These are phyloP conservation scores for Stenodera caucasica DNA, from an alignment of 2,888 invertebrate species.

Conservation along the genomic window DNA sequence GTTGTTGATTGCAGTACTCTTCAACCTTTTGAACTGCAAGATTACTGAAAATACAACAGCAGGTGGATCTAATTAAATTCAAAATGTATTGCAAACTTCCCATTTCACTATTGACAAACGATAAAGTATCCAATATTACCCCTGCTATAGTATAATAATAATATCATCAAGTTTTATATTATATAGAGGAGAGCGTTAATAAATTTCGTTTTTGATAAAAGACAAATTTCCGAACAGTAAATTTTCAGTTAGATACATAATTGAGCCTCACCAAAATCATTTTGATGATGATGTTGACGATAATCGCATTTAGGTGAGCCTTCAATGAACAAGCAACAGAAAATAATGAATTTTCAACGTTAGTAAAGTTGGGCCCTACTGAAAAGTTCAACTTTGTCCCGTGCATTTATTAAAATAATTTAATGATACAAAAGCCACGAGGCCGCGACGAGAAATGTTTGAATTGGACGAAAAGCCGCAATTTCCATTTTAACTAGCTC, in stretches of 20 bases:
- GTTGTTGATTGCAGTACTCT: constrained; percentile 22
- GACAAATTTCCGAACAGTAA: constrained; percentile 21
- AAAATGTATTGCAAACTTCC: too few relatives aligned
- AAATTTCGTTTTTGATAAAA: constrained; percentile 18
- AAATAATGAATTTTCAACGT: constrained; percentile 21
- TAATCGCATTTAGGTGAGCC: constrained; percentile 21
- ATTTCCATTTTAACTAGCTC: background rate
- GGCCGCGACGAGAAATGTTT: constrained; percentile 7
- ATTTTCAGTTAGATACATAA: constrained; percentile 23
- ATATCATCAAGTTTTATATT: constrained; percentile 13
- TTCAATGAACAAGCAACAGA: constrained; percentile 14
- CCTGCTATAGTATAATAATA: constrained; percentile 16
- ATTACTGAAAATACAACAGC: constrained; percentile 13
- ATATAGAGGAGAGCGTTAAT: constrained; percentile 10
- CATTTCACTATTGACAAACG: background rate
- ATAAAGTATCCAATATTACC: constrained; percentile 8
- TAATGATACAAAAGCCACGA: constrained; percentile 9
- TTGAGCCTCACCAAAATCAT: constrained; percentile 15
- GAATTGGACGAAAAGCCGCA: background rate
- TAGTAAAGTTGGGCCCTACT: constrained; percentile 13
- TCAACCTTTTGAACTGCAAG: constrained; percentile 13
- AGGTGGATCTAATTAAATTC: constrained; percentile 19
- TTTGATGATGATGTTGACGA: constrained; percentile 12
- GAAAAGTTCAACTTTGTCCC: constrained; percentile 13
- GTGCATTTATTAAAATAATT: constrained; percentile 18